These are phyloP conservation scores for Melanotaenia nigrans DNA, from an alignment of 2,797 vertebrate genomes.

Conservation along the genomic window DNA sequence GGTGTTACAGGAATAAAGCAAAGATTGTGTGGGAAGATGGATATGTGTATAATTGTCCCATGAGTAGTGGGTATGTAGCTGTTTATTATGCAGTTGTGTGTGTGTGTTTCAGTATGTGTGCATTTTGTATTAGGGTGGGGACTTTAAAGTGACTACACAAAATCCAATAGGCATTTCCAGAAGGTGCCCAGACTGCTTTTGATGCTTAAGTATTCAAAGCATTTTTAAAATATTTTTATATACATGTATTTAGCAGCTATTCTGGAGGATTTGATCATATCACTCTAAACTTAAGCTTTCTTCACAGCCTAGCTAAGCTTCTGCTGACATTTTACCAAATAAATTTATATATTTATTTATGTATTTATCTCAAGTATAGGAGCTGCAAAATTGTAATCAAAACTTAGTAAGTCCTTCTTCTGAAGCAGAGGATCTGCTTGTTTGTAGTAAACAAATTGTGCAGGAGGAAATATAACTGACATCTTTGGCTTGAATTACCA, in stretches of 20 bases:
- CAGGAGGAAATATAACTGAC: not conserved
- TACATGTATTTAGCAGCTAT: not conserved
- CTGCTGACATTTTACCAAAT: not conserved
- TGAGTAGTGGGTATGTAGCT: constrained; percentile 5
- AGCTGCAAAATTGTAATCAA: not conserved
- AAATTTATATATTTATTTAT: too few species aligned
- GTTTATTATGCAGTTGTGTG: constrained; percentile 10
- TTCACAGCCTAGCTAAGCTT: not conserved
- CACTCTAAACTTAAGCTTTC: not conserved
- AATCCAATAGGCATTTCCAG: not conserved
- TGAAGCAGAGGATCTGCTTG: not conserved
- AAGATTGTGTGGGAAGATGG: constrained; percentile 22
- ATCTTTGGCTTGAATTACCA: not conserved
- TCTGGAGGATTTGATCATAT: not conserved
- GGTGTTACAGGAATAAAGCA: constrained; percentile 16
- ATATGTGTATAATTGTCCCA: constrained; percentile 18
- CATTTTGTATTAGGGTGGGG: not conserved
- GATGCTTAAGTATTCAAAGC: not conserved
- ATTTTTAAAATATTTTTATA: not conserved
- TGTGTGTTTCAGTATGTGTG: not conserved
- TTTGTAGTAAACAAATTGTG: not conserved
- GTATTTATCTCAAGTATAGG: not conserved
- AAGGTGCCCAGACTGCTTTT: not conserved
- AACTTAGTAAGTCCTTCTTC: not conserved
- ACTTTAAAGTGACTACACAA: not conserved